These are phyloP conservation scores for Melanotaenia parkinsoni DNA, from an alignment of 2,797 vertebrate species.

Conservation along the genomic window DNA sequence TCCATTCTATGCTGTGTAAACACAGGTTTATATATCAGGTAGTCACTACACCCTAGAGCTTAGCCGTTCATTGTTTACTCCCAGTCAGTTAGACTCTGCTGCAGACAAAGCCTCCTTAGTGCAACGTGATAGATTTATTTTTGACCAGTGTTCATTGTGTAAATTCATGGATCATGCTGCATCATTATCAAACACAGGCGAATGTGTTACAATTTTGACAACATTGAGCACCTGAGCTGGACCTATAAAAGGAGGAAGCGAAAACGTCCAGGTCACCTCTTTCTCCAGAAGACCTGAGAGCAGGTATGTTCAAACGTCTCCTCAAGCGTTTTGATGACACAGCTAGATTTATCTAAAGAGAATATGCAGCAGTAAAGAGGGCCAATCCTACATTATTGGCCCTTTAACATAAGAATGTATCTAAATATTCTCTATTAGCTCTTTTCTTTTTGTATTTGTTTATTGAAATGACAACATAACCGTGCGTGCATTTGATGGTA, in stretches of 20 bases:
- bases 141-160: slow-evolving; percentile 3
- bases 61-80: slow-evolving; percentile 52
- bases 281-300: slow-evolving; percentile 12
- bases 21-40: slow-evolving; percentile 24
- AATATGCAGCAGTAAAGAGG: not conserved
- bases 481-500: not conserved
- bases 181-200: slow-evolving; percentile 11
- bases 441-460: not conserved
- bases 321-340: not conserved
- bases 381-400: not conserved
- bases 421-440: not conserved
- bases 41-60: slow-evolving; percentile 41
- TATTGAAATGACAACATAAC: not conserved
- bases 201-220: not conserved
- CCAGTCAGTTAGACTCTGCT: slow-evolving; percentile 26
- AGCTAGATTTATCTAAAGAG: not conserved
- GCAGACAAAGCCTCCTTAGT: slow-evolving; percentile 27
- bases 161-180: slow-evolving; percentile 7
- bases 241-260: slow-evolving; percentile 56
- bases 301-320: slow-evolving; percentile 46
- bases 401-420: not conserved
- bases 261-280: slow-evolving; percentile 24
- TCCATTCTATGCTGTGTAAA: slow-evolving; percentile 38
- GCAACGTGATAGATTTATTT: slow-evolving; percentile 26
- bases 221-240: not conserved